Base-by-base conservation (phyloP, 2,888 invertebrate species). In the Cotesia congregata region DNA sequence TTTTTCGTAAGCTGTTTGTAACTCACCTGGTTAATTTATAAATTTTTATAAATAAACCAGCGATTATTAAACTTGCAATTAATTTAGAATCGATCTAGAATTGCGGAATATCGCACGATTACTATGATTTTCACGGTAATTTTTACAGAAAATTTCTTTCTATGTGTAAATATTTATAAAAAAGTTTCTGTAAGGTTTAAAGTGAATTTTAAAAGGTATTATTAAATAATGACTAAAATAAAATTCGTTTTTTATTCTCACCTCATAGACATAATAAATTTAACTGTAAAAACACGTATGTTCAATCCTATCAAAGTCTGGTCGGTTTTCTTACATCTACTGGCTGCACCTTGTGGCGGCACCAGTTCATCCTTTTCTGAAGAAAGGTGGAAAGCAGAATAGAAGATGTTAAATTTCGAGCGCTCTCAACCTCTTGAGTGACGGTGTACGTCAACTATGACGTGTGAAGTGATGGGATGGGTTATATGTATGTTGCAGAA, bases 391-490 rank as follows among this genome's bases (percentile, higher is more conserved):
- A 68, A 71, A 38, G 61, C 68, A 67, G 71, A 39, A 50, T 41
- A 69, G 40, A 68, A 80, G 75, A 76, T 75, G 78, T 77, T 79
- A 75, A 78, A 76, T 75, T 38, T 67, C 15, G 74, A 76, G 78
- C 69, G 77, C 67, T 74, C 78, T 77, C 50, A 74, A 75, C 70
- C 75, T 79, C 77, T 61, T 72, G 41, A 78, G 69, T 59, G 74
- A 70, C 77, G 72, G 72, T 60, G 64, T 76, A 70, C 59, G 70
- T 73, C 67, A n/a, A 40, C 72, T 40, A 60, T 50, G 74, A 72
- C 68, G 76, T 69, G 69, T 74, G 74, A 69, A 74, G 72, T 38
- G 9, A 77, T 76, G 70, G 30, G 68, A 39, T 61, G 71, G 64
- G 30, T 61, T 68, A 64, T 59, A 69, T 60, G 50, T 40, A 39